phyloP scores from a whole-genome alignment of 2,888 invertebrate genomes.

The Acrobasis suavella region DNA sequence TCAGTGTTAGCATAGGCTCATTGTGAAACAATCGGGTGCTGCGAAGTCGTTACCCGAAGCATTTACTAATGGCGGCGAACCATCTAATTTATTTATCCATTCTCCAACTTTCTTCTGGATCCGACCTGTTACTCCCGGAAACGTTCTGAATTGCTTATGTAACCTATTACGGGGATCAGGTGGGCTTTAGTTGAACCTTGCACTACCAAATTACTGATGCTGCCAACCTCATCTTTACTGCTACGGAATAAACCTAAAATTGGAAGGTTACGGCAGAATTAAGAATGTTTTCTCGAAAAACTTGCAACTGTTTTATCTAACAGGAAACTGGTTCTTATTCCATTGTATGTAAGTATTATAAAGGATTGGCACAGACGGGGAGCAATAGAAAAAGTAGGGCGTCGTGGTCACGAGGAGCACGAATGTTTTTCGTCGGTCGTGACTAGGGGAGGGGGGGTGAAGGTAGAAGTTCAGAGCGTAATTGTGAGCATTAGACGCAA shows the following conservation, averaged over 20 bases:
- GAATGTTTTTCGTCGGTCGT: slow-evolving; percentile 51
- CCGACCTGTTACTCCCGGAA: slow-evolving; percentile 50
- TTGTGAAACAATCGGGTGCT: slow-evolving; percentile 17
- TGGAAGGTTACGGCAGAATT: slow-evolving; percentile 37
- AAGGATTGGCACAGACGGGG: slow-evolving; percentile 32
- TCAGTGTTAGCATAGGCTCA: slow-evolving; percentile 1
- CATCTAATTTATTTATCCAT: slow-evolving; percentile 41
- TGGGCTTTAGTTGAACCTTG: slow-evolving; percentile 40
- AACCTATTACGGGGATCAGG: slow-evolving; percentile 58
- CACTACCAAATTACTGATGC: slow-evolving; percentile 38
- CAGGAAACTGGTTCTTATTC: slow-evolving; percentile 41
- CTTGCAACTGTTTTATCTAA: slow-evolving; percentile 31
- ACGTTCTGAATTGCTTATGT: slow-evolving; percentile 56
- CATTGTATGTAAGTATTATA: slow-evolving; percentile 37
- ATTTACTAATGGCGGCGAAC: slow-evolving; percentile 26
- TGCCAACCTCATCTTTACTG: slow-evolving; percentile 38
- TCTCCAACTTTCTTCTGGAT: slow-evolving; percentile 45
- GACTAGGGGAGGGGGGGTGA: slow-evolving; percentile 48
- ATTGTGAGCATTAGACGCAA: slow-evolving; percentile 58
- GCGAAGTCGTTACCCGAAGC: slow-evolving; percentile 26
- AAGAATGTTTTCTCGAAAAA: slow-evolving; percentile 40
- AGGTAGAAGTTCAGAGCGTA: slow-evolving; percentile 57
- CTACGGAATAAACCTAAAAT: slow-evolving; percentile 41
- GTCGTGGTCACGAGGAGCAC: slow-evolving; percentile 56
- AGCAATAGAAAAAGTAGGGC: slow-evolving; percentile 59